Conservation (phyloP, 2,888 invertebrate species). For the Drosophila atroscutellata region DNA sequence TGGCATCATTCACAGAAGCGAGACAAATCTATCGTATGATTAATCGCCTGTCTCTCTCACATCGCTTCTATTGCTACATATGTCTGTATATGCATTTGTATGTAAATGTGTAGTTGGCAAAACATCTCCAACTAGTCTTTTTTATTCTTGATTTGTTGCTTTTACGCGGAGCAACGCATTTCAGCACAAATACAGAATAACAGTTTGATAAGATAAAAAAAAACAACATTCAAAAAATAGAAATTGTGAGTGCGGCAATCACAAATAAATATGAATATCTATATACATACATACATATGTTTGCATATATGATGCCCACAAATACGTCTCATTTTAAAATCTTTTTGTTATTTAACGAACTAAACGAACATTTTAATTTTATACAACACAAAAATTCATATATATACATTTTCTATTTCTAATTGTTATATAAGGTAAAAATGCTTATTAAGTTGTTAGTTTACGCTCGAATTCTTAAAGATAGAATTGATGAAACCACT, state of each 20-base stretch:
- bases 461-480: background rate
- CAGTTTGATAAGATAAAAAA: constrained; percentile 7
- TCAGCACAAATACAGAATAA: constrained; percentile 45
- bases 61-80: background rate
- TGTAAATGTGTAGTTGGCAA: constrained; percentile 20
- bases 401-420: background rate
- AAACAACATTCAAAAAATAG: background rate
- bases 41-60: constrained; percentile 11
- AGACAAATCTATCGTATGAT: constrained; percentile 46
- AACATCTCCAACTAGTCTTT: constrained; percentile 34
- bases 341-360: background rate
- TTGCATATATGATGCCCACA: constrained; percentile 13
- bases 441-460: background rate
- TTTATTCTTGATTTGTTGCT: constrained; percentile 50
- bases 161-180: constrained; percentile 37
- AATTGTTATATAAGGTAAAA: background rate
- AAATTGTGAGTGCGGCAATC: constrained; percentile 5
- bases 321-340: background rate
- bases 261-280: constrained; percentile 32
- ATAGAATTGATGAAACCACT: background rate
- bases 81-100: constrained; percentile 1
- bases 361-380: background rate
- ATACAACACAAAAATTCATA: background rate
- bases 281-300: background rate
- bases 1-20: constrained; percentile 40